phyloP scores from a whole-genome alignment of 1,140 invertebrate species.

The Vanessa atalanta region DNA sequence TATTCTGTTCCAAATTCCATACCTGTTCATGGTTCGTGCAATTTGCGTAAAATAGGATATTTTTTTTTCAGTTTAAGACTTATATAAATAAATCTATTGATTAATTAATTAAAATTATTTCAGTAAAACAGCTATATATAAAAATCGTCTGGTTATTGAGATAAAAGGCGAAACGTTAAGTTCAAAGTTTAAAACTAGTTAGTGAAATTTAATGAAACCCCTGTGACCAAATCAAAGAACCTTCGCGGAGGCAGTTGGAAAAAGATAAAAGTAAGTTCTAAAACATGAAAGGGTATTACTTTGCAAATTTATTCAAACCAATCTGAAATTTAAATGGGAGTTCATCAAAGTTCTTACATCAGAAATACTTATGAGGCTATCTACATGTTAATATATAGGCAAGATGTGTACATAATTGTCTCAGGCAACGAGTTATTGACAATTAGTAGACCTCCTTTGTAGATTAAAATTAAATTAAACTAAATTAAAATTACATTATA shows the following conservation, averaged over 20 bases:
- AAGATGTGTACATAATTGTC: not conserved
- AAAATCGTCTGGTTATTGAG: conserved; percentile 5
- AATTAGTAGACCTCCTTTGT: too few relatives aligned
- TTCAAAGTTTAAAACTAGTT: conserved; percentile 25
- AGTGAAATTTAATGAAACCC: conserved; percentile 32
- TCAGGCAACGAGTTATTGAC: not conserved
- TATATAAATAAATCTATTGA: too few relatives aligned
- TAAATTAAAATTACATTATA: too few relatives aligned
- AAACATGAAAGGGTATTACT: conserved; percentile 61
- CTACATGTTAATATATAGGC: not conserved
- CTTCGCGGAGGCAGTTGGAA: conserved; percentile 30
- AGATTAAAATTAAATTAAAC: too few relatives aligned
- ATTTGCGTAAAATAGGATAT: too few relatives aligned
- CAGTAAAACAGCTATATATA: too few relatives aligned
- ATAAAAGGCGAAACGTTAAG: conserved; percentile 8
- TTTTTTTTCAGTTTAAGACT: too few relatives aligned
- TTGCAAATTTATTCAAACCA: conserved; percentile 68
- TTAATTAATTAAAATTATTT: too few relatives aligned
- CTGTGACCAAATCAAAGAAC: conserved; percentile 36
- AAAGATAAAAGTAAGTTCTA: conserved; percentile 40
- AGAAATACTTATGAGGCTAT: conserved; percentile 19
- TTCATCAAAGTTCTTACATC: conserved; percentile 62
- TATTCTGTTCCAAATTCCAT: too few relatives aligned
- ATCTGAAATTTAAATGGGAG: conserved; percentile 72
- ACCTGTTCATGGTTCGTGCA: too few relatives aligned